phyloP scores from a whole-genome alignment of 2,113 vertebrate species.

The Atherinomorus stipes region DNA sequence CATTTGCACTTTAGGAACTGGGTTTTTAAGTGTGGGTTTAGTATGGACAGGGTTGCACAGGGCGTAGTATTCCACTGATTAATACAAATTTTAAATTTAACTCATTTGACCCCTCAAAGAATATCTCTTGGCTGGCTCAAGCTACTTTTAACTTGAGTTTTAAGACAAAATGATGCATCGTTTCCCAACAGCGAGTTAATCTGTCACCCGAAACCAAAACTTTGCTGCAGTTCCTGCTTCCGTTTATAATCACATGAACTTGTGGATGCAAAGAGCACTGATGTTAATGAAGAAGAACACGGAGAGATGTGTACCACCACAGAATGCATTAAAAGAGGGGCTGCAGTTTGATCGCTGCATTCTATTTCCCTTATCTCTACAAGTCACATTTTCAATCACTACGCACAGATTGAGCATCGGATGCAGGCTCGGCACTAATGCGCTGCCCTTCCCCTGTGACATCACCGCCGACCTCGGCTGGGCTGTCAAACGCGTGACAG shows the following conservation, averaged over 20 bases:
- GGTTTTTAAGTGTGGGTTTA: not conserved
- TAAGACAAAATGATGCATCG: not conserved
- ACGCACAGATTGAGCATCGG: constrained; percentile 66
- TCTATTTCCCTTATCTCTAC: constrained; percentile 74
- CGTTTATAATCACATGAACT: constrained; percentile 27
- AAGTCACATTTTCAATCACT: constrained; percentile 79
- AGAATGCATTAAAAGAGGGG: constrained; percentile 64
- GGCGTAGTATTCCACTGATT: not conserved
- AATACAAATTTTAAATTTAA: not conserved
- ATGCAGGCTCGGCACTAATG: constrained; percentile 55
- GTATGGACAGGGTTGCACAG: not conserved
- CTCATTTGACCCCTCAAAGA: not conserved
- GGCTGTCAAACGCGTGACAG: constrained; percentile 55
- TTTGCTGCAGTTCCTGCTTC: constrained; percentile 6
- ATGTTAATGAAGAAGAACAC: constrained; percentile 67
- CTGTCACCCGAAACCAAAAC: constrained; percentile 4
- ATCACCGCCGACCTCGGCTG: constrained; percentile 46
- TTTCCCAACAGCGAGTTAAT: not conserved
- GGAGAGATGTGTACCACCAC: constrained; percentile 57
- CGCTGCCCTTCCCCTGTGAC: constrained; percentile 55
- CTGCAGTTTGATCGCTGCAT: constrained; percentile 65
- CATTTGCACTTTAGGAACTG: not conserved
- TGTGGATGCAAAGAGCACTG: constrained; percentile 50
- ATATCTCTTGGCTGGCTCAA: not conserved
- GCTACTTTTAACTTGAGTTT: not conserved